Percentiles rank a stretch among this genome's conserved stretches.
Conservation (phyloP, 2,888 invertebrate species). For the Megastigmus dorsalis region DNA sequence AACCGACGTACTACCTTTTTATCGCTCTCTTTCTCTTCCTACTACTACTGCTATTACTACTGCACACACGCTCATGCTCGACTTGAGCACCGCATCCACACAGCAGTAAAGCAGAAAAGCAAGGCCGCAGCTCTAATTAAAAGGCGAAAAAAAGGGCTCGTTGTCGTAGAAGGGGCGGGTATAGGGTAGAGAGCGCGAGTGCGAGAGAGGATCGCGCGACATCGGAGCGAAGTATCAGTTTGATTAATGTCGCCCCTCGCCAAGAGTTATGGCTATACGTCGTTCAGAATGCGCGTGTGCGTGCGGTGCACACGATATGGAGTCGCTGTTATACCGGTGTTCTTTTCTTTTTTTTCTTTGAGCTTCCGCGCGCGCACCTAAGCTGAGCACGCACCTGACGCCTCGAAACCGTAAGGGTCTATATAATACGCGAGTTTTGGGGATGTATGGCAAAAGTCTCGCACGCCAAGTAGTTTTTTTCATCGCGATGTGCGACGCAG, state of each 20-base stretch:
- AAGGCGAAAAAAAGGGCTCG: slow-evolving; percentile 57
- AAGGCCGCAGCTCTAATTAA: slow-evolving; percentile 60
- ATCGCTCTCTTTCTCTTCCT: neutral
- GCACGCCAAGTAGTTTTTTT: neutral
- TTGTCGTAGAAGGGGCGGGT: slow-evolving; percentile 53
- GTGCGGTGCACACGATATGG: too few species aligned
- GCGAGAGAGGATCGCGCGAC: too few species aligned
- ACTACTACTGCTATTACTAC: too few species aligned
- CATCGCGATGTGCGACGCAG: neutral
- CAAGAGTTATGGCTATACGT: slow-evolving; percentile 56
- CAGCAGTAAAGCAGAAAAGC: too few species aligned
- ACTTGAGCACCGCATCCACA: too few species aligned
- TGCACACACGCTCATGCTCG: too few species aligned
- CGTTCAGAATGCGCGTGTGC: too few species aligned
- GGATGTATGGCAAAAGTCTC: neutral
- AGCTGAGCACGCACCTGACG: slow-evolving; percentile 27
- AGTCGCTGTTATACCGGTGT: too few species aligned
- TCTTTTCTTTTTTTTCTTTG: neutral
- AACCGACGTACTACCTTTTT: slow-evolving; percentile 51
- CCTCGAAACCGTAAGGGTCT: too few species aligned
- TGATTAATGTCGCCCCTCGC: slow-evolving; percentile 60
- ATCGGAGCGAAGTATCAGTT: slow-evolving; percentile 59
- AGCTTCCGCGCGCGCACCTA: neutral
- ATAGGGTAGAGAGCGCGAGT: too few species aligned
- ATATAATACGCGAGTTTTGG: too few species aligned